phyloP scores from a whole-genome alignment of 2,888 invertebrate species.

The Epinotia nisella region DNA sequence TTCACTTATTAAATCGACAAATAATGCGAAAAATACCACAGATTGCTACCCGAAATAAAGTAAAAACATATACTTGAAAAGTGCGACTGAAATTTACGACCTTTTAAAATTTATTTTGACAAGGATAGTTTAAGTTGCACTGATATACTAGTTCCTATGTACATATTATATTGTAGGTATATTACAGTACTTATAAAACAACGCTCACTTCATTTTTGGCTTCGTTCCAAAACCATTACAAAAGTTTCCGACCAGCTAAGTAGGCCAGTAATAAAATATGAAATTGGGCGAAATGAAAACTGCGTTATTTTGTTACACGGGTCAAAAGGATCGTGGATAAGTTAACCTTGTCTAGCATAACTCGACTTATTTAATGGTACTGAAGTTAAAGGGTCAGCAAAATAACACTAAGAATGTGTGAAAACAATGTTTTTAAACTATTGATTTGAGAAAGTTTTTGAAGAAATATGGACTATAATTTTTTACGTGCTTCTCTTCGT shows the following conservation, averaged over 20 bases:
- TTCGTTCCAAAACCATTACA: slow-evolving; percentile 74
- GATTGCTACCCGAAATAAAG: no score
- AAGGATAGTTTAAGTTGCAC: slow-evolving; percentile 6
- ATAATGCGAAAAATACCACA: no score
- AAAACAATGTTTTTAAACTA: background rate
- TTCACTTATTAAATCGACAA: no score
- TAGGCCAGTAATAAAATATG: slow-evolving; percentile 74
- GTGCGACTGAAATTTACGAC: no score
- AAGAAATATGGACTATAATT: background rate
- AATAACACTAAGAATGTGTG: background rate
- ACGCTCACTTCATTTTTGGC: slow-evolving; percentile 64
- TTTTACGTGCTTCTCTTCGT: no score
- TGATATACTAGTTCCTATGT: slow-evolving; percentile 10
- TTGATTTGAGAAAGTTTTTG: background rate
- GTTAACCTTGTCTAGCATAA: slow-evolving; percentile 1
- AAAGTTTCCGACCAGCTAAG: slow-evolving; percentile 72
- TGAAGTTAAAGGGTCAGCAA: background rate
- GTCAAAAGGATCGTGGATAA: slow-evolving; percentile 13
- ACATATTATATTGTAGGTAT: background rate
- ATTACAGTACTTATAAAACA: slow-evolving; percentile 50
- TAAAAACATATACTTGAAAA: no score
- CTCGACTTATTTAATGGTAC: background rate
- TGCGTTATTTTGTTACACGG: slow-evolving; percentile 47
- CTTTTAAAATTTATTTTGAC: background rate
- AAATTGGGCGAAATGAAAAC: slow-evolving; percentile 60